Conservation (phyloP, 2,113 vertebrate genomes). For the Ictidomys tridecemlineatus region DNA sequence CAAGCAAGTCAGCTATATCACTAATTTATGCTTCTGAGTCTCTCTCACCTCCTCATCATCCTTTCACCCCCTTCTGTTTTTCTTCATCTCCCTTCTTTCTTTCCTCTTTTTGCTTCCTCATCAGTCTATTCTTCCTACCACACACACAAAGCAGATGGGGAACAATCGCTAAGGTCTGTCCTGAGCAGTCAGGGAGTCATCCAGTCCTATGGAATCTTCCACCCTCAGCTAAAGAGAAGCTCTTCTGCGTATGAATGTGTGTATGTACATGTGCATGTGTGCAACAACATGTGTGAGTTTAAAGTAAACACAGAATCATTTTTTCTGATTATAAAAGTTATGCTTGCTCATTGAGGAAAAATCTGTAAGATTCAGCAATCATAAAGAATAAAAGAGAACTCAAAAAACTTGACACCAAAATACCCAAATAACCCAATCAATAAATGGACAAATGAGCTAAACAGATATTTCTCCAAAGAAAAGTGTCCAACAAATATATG, state of each 20-base stretch:
- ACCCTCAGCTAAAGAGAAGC: not conserved
- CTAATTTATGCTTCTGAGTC: not conserved
- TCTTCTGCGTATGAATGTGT: not conserved
- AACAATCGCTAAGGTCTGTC: not conserved
- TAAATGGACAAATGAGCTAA: too few species aligned
- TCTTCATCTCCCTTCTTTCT: too few species aligned
- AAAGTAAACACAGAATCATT: slow-evolving; percentile 17
- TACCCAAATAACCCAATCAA: too few species aligned
- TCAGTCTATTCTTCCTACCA: not conserved
- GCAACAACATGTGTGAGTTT: not conserved
- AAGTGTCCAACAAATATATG: too few species aligned
- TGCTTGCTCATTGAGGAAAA: slow-evolving; percentile 30
- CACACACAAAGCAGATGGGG: not conserved
- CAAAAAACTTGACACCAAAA: too few species aligned
- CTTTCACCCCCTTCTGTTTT: not conserved
- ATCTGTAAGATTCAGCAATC: slow-evolving; percentile 6
- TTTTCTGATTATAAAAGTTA: slow-evolving; percentile 37
- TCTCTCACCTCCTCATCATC: not conserved
- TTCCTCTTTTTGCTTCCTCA: not conserved
- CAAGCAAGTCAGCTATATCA: not conserved
- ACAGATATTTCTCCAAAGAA: too few species aligned
- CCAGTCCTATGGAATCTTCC: slow-evolving; percentile 29
- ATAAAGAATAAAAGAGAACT: not conserved
- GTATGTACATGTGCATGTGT: not conserved
- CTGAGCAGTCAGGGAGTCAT: not conserved